Percentiles rank a stretch among this genome's conserved stretches.
Conservation (phyloP, 2,888 invertebrate genomes). For the Archips xylosteana region DNA sequence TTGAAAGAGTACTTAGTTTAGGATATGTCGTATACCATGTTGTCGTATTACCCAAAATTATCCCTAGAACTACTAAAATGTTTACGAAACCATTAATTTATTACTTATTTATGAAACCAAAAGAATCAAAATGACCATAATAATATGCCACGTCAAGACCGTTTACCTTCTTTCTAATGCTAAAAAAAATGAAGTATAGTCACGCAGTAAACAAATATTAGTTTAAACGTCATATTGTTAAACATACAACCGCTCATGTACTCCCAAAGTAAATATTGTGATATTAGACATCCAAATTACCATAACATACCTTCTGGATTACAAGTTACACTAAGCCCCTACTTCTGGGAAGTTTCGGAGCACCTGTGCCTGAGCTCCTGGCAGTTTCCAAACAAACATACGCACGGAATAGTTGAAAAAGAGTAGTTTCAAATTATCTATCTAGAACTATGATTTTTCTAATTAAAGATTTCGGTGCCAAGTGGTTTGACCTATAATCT, state of each 20-base stretch:
- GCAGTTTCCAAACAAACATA: slow-evolving; percentile 11
- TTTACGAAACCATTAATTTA: no score
- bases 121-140: no score
- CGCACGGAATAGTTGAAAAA: not conserved
- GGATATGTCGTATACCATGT: no score
- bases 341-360: slow-evolving; percentile 14
- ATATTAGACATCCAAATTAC: slow-evolving; percentile 16
- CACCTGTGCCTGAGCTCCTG: slow-evolving; percentile 17
- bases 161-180: no score
- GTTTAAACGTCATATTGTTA: not conserved
- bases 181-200: not conserved
- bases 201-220: not conserved
- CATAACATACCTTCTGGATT: slow-evolving; percentile 22
- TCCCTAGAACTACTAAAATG: no score
- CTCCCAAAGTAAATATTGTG: not conserved
- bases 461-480: no score
- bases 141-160: no score
- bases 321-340: slow-evolving; percentile 17
- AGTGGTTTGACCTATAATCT: no score
- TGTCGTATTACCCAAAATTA: no score
- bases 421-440: not conserved
- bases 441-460: not conserved
- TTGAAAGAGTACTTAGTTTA: not conserved
- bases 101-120: no score
- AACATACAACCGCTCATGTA: not conserved